These are phyloP conservation scores for Baccha elongata DNA, from an alignment of 2,888 invertebrate genomes.

Conservation along the genomic window DNA sequence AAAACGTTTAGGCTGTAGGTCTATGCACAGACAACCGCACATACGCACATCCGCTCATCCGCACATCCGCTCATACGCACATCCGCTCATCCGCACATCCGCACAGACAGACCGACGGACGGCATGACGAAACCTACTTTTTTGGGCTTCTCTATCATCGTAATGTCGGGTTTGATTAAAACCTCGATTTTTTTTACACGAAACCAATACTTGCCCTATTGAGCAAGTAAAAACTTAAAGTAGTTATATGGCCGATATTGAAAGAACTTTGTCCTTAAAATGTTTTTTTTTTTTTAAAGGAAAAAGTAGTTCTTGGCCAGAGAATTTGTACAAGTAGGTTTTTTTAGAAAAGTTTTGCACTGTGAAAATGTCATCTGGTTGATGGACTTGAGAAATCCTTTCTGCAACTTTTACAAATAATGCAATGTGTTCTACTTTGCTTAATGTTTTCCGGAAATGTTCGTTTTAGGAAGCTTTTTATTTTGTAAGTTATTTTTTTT, in stretches of 20 bases:
- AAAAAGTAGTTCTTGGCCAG: slow-evolving; percentile 46
- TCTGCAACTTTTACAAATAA: slow-evolving; percentile 50
- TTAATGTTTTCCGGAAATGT: slow-evolving; percentile 50
- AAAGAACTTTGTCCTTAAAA: slow-evolving; percentile 52
- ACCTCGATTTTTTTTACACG: no score
- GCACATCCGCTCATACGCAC: no score
- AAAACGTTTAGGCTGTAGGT: no score
- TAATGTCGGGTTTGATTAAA: no score
- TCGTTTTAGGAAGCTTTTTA: slow-evolving; percentile 21
- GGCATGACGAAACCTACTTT: no score
- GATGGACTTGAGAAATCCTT: slow-evolving; percentile 66
- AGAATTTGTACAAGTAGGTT: neutral
- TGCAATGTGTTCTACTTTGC: slow-evolving; percentile 63
- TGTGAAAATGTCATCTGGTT: slow-evolving; percentile 69
- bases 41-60: no score
- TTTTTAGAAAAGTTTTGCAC: slow-evolving; percentile 37
- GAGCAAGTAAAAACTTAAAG: slow-evolving; percentile 48
- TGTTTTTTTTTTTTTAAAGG: slow-evolving; percentile 1
- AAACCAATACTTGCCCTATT: no score
- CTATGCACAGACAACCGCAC: no score
- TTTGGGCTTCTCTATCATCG: no score
- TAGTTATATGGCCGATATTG: slow-evolving; percentile 32
- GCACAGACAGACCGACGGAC: no score
- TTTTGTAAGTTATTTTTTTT: neutral
- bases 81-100: no score